Conservation (phyloP, 2,888 invertebrate species). For the Mimachlamys varia region DNA sequence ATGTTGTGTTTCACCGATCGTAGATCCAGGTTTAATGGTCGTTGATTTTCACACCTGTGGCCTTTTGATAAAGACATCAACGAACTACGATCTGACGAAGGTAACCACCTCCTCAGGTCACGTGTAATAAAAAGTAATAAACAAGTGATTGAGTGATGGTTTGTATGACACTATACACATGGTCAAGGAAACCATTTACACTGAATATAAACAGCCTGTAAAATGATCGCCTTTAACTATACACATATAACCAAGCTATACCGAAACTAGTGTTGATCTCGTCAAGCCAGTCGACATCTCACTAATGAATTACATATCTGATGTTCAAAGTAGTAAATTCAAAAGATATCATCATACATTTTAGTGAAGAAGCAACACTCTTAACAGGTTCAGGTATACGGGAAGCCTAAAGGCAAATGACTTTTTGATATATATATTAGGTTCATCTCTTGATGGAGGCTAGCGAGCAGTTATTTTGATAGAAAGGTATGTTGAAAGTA, state of each 20-base stretch:
- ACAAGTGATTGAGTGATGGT: neutral
- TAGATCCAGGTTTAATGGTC: neutral
- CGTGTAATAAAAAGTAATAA: neutral
- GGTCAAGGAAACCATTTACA: constrained; percentile 1
- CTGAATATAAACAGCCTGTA: neutral
- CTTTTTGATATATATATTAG: neutral
- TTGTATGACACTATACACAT: neutral
- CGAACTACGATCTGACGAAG: neutral
- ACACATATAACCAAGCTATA: neutral
- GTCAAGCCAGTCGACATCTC: neutral
- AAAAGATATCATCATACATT: neutral
- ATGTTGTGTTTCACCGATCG: neutral
- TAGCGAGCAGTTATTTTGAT: neutral
- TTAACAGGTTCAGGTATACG: neutral
- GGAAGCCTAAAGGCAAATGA: neutral
- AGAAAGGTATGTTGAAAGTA: neutral
- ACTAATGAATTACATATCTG: constrained; percentile 26
- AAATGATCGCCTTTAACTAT: neutral
- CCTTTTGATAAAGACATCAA: neutral
- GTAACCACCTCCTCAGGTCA: constrained; percentile 1
- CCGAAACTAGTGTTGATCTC: neutral
- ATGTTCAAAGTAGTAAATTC: neutral
- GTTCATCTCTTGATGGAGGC: neutral
- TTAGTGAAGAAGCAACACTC: neutral
- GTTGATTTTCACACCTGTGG: neutral